Base-by-base conservation (phyloP, 2,888 invertebrate species). In the Rhamphomyia laevipes region DNA sequence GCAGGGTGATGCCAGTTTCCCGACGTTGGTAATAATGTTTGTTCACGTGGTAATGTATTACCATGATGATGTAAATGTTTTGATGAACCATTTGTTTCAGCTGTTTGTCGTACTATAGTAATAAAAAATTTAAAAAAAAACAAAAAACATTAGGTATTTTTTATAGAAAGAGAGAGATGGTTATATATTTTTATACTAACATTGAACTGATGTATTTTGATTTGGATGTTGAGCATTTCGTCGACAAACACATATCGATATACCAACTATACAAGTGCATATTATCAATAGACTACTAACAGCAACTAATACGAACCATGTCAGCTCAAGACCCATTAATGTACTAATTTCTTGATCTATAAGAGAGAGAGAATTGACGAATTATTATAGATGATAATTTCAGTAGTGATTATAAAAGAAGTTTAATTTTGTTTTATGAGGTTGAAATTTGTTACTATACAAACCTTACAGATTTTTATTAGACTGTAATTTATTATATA, bases 1-100 rank as follows among this genome's bases (percentile, higher is more conserved):
- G 84, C 89, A 89, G 89, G 90, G 89, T 82, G 87, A 84, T 80
- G 82, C 88, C 85, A 88, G 89, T 90, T 90, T 90, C 88, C 89
- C 89, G 86, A 84, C 74, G 72, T 73, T 70, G 75, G 76, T 73
- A 76, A 74, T 68, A 73, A 74, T 68, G 73, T 68, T 62, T 71
- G 71, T 56, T 74, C 74, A 65, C 72, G 72, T 69, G 70, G 74
- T 68, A 70, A 64, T 73, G 74, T 80, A 74, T 69, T 76, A 42
- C 23, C 23, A 35, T 35, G 13, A 51, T 64, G 63, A 50, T 77
- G 76, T 72, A 77, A 70, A 71, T 73, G 73, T 61, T 74, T 77
- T 63, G 77, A 78, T 55, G 82, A 80, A 56, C 82, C 83, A 70
- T 84, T 83, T 64, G 80, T 80, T 63, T 79, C 82, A 76, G 75